A percentile compares a stretch with the other conserved stretches of the same genome.
Evolutionary conservation across 2,888 invertebrate species (phyloP).

Genomic region (Idaea dimidiata): DNA sequence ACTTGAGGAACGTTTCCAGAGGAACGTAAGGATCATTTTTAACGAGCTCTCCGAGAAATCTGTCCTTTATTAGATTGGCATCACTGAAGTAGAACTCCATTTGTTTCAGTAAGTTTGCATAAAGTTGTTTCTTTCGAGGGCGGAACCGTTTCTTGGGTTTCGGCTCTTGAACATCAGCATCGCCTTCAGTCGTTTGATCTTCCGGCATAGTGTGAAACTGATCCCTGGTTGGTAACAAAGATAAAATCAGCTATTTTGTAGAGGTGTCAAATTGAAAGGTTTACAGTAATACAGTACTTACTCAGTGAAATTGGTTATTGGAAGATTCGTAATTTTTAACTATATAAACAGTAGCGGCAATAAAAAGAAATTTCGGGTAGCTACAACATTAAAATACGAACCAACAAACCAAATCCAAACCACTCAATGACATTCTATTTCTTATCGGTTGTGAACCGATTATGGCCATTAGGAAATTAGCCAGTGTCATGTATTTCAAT

Average conservation of each 20-base stretch:
- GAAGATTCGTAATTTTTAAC: no score
- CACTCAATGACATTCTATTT: no score
- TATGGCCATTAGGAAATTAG: no score
- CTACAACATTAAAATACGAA: no score
- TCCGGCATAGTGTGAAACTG: constrained; percentile 48
- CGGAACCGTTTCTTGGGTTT: constrained; percentile 80
- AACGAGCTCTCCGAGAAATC: constrained; percentile 87
- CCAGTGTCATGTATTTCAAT: no score
- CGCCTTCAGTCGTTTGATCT: constrained; percentile 40
- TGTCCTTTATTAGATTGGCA: constrained; percentile 94
- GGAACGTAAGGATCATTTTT: constrained; percentile 85
- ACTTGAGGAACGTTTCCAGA: constrained; percentile 85
- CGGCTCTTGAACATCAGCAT: constrained; percentile 44
- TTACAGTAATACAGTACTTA: not conserved
- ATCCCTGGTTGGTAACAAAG: not conserved
- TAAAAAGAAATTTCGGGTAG: no score
- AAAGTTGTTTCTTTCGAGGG: constrained; percentile 87
- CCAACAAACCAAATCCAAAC: no score
- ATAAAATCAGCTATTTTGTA: not conserved
- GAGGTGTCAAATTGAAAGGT: not conserved
- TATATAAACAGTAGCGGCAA: no score
- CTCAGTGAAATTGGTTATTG: no score
- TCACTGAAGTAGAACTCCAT: constrained; percentile 99
- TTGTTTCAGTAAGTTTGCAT: constrained; percentile 87
- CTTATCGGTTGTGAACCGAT: no score